phyloP scores from a whole-genome alignment of 2,797 vertebrate species.

The Phoebastria nigripes region DNA sequence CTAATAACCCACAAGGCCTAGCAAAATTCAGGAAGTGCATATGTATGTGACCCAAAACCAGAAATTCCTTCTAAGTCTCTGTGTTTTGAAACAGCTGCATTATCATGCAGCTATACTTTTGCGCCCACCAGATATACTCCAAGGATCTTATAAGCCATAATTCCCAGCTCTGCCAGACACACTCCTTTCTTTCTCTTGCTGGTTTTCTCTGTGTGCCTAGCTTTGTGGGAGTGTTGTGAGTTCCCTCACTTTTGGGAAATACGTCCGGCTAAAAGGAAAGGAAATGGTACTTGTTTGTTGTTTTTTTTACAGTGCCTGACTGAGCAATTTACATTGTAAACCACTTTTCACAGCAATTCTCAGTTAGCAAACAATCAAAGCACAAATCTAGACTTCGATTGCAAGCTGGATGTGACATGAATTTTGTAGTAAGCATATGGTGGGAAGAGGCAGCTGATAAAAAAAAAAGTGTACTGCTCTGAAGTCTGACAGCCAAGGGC shows the following conservation, averaged over 20 bases:
- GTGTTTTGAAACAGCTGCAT: not conserved
- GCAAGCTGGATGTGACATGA: constrained; percentile 24
- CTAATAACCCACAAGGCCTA: not conserved
- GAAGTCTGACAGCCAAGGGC: not conserved
- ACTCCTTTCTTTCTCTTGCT: not conserved
- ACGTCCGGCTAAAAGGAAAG: not conserved
- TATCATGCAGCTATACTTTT: not conserved
- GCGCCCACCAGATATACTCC: not conserved
- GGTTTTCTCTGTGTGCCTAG: not conserved
- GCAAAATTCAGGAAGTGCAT: constrained; percentile 24
- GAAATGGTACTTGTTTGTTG: not conserved
- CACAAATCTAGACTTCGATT: not conserved
- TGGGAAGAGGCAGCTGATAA: constrained; percentile 8
- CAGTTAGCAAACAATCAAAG: constrained; percentile 45
- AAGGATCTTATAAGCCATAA: not conserved
- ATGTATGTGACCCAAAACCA: not conserved
- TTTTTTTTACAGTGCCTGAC: not conserved
- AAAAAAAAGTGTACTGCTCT: not conserved
- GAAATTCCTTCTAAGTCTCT: not conserved
- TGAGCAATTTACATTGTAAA: not conserved
- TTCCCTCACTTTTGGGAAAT: not conserved
- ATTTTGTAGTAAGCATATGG: not conserved
- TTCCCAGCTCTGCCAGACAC: not conserved
- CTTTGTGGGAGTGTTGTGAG: not conserved
- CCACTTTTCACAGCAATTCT: not conserved